These are phyloP conservation scores for Toxonevra muliebris DNA, from an alignment of 2,888 invertebrate species.

Conservation along the genomic window DNA sequence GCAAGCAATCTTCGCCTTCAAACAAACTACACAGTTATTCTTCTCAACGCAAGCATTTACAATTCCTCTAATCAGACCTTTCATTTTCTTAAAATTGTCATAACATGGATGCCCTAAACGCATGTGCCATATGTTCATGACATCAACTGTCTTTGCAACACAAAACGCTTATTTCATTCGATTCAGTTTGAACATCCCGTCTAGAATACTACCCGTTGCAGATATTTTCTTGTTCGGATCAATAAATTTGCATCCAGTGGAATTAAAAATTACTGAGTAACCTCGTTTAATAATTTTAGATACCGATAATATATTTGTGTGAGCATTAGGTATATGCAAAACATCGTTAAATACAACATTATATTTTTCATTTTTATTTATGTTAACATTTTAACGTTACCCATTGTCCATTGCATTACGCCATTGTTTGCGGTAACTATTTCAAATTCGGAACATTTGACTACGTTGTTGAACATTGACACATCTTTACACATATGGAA, in stretches of 20 bases:
- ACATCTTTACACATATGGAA: too few species aligned
- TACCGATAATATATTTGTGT: conserved; percentile 13
- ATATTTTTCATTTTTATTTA: conserved; percentile 9
- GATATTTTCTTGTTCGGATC: too few species aligned
- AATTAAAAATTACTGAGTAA: too few species aligned
- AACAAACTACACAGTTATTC: not conserved
- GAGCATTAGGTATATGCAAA: conserved; percentile 14
- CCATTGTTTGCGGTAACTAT: conserved; percentile 16
- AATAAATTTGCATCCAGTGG: too few species aligned
- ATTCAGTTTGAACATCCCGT: conserved; percentile 1
- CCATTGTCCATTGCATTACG: conserved; percentile 2
- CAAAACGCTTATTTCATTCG: not conserved
- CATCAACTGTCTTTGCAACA: too few species aligned
- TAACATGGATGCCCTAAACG: too few species aligned
- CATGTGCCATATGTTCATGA: too few species aligned
- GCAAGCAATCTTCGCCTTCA: not conserved
- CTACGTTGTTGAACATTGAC: too few species aligned
- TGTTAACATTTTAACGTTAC: not conserved
- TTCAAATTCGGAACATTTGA: too few species aligned
- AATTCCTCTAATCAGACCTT: too few species aligned
- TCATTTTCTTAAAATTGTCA: too few species aligned
- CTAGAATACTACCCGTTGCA: conserved; percentile 3
- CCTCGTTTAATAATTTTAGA: conserved; percentile 16
- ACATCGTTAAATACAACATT: conserved; percentile 1
- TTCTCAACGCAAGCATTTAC: not conserved